These are phyloP conservation scores for Petrolisthes manimaculis DNA, from an alignment of 2,888 invertebrate species.

Conservation along the genomic window DNA sequence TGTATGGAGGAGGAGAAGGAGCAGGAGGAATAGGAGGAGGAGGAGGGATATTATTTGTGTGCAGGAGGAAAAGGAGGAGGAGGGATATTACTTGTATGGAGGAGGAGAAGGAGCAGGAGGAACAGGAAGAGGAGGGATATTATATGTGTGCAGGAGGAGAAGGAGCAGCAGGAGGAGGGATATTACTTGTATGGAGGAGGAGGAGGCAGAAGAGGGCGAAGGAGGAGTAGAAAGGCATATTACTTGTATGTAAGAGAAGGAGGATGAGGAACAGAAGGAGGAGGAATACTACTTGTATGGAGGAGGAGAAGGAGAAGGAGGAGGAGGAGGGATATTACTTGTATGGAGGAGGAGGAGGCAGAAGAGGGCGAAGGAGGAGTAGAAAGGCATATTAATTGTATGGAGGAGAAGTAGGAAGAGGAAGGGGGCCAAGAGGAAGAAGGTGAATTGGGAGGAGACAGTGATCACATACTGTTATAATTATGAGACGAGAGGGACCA, in stretches of 20 bases:
- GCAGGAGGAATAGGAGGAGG: not conserved
- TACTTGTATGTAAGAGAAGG: too few species aligned
- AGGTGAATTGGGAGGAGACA: not conserved
- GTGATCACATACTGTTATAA: too few species aligned
- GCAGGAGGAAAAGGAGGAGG: not conserved
- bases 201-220: not conserved
- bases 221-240: not conserved
- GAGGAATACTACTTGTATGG: not conserved
- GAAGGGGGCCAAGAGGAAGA: not conserved
- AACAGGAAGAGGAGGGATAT: not conserved
- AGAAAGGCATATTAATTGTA: not conserved
- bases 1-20: not conserved
- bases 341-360: too few species aligned
- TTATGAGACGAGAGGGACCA: too few species aligned
- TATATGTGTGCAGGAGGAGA: not conserved
- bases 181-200: not conserved
- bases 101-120: not conserved
- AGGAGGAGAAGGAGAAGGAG: not conserved
- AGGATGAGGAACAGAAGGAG: too few species aligned
- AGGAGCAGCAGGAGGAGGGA: not conserved
- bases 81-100: not conserved
- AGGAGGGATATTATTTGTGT: too few species aligned
- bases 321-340: too few species aligned
- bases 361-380: too few species aligned
- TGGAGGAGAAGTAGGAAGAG: not conserved